Conservation (phyloP, 1,140 invertebrate species). For the Trachymyrmex cornetzi region DNA sequence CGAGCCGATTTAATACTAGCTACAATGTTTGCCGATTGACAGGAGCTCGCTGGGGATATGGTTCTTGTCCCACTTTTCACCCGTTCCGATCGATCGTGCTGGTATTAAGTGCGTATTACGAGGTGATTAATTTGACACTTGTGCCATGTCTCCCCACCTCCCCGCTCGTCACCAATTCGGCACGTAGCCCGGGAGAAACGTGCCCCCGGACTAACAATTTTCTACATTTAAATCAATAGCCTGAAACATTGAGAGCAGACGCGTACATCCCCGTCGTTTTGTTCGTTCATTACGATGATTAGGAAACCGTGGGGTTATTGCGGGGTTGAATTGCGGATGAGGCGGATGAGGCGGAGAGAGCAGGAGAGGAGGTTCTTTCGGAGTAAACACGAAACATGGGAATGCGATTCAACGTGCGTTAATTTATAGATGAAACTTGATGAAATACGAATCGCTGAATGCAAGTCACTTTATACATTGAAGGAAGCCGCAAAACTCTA, state of each 20-base stretch:
- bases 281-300: constrained; percentile 28
- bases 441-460: constrained; percentile 14
- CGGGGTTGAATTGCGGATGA: not conserved
- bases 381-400: not conserved
- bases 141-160: not conserved
- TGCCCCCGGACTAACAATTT: constrained; percentile 30
- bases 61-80: constrained; percentile 75
- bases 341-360: not conserved
- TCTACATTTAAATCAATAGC: constrained; percentile 61
- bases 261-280: not conserved
- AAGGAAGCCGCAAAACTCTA: constrained; percentile 31
- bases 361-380: constrained; percentile 9
- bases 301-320: constrained; percentile 5
- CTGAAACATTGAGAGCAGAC: not conserved
- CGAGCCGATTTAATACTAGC: constrained; percentile 47
- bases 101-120: constrained; percentile 75
- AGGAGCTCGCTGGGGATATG: constrained; percentile 46
- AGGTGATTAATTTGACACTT: constrained; percentile 77
- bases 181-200: not conserved
- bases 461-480: not conserved
- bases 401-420: not conserved
- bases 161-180: not conserved
- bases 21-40: constrained; percentile 63
- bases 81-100: constrained; percentile 71
- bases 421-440: constrained; percentile 29